A percentile compares a stretch with the other conserved stretches of the same genome.
Conservation (phyloP, 2,113 vertebrate species). For the Lycocorax pyrrhopterus region DNA sequence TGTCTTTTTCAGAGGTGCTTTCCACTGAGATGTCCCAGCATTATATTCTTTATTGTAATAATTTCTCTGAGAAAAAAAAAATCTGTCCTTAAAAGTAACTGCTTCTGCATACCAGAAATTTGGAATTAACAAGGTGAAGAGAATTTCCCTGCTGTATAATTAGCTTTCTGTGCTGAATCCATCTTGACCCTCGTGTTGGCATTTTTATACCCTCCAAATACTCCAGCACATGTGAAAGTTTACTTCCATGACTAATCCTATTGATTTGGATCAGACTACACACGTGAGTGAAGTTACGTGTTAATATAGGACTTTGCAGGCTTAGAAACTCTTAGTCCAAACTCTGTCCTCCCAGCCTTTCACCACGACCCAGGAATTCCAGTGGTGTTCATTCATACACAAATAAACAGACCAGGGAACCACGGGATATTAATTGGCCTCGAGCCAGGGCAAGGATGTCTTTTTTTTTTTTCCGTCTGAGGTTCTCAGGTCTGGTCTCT, state of each 20-base stretch:
- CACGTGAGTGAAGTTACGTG: neutral
- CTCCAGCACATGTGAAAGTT: neutral
- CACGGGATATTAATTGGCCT: neutral
- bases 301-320: neutral
- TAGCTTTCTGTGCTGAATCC: neutral
- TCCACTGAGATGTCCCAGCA: neutral
- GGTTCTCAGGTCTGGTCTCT: neutral
- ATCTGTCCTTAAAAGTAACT: neutral
- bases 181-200: neutral
- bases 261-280: neutral
- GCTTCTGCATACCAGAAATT: neutral
- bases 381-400: neutral
- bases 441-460: neutral
- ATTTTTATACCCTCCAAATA: neutral
- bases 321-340: neutral
- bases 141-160: neutral
- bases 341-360: neutral
- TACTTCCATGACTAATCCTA: neutral
- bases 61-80: neutral
- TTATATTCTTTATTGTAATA: neutral
- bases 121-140: neutral
- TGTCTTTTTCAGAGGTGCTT: neutral
- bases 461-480: neutral
- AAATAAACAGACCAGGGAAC: slow-evolving; percentile 17
- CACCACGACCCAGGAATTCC: neutral